phyloP scores from a whole-genome alignment of 1,140 invertebrate genomes.

The Brachionus calyciflorus region DNA sequence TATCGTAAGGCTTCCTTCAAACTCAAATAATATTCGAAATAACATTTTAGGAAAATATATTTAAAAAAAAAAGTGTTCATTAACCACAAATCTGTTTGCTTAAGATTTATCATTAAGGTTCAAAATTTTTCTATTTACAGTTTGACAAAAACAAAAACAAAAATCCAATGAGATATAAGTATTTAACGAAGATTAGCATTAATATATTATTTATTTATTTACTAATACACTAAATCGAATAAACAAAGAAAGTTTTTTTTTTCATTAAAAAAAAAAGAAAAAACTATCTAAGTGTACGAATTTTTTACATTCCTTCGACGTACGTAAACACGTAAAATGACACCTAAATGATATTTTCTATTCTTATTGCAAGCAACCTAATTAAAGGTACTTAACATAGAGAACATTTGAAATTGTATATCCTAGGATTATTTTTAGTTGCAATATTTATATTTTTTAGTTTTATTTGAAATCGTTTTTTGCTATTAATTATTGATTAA shows the following conservation, averaged over 20 bases:
- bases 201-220: background rate
- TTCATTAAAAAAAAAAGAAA: too few relatives aligned
- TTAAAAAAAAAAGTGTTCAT: constrained; percentile 1
- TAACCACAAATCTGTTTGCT: constrained; percentile 25
- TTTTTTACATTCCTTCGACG: background rate
- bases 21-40: too few relatives aligned
- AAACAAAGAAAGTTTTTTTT: too few relatives aligned
- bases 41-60: too few relatives aligned
- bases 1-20: too few relatives aligned
- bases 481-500: background rate
- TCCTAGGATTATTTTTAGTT: too few relatives aligned
- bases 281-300: background rate
- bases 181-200: background rate
- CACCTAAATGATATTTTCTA: constrained; percentile 14
- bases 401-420: too few relatives aligned
- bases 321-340: background rate
- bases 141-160: background rate
- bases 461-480: background rate
- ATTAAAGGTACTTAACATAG: background rate
- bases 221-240: background rate
- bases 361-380: background rate
- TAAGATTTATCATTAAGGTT: constrained; percentile 32
- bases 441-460: background rate
- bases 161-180: background rate
- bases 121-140: background rate